Evolutionary conservation across 2,797 vertebrate species (phyloP).

Genomic region (Enteromius radiatus): DNA sequence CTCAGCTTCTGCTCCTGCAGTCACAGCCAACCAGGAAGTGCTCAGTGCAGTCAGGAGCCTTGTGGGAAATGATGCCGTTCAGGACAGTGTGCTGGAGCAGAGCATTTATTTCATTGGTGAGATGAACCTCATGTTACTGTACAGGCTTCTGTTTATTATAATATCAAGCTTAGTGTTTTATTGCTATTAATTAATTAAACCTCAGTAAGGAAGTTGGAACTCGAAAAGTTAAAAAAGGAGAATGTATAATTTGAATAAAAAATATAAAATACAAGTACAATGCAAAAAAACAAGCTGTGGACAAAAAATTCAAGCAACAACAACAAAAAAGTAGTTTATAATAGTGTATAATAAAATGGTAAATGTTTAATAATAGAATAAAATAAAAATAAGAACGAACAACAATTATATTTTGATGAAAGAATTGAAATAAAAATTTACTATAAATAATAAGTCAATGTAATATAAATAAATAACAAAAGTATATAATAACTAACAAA

Average conservation of each 20-base stretch:
- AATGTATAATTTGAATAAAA: neutral
- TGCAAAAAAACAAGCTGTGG: too few relatives aligned
- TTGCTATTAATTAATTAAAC: neutral
- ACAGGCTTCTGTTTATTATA: neutral
- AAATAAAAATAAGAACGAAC: too few relatives aligned
- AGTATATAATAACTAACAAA: too few relatives aligned
- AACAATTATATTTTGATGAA: too few relatives aligned
- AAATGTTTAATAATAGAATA: too few relatives aligned
- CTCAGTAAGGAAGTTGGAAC: neutral
- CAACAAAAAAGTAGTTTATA: too few relatives aligned
- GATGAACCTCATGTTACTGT: neutral
- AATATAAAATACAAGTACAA: too few relatives aligned
- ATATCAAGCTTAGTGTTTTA: neutral
- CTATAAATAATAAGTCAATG: too few relatives aligned
- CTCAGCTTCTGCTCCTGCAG: neutral
- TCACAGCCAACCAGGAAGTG: conserved; percentile 53
- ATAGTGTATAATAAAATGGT: too few relatives aligned
- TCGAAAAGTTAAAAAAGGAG: neutral
- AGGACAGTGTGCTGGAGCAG: conserved; percentile 69
- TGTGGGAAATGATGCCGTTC: conserved; percentile 68
- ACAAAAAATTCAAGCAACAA: too few relatives aligned
- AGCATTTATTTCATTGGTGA: conserved; percentile 77
- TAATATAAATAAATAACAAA: too few relatives aligned
- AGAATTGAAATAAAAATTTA: too few relatives aligned
- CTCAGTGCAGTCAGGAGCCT: conserved; percentile 64